A percentile compares a stretch with the other conserved stretches of the same genome.
Conservation (phyloP, 2,113 vertebrate genomes). For the Notarius quadriscutis region DNA sequence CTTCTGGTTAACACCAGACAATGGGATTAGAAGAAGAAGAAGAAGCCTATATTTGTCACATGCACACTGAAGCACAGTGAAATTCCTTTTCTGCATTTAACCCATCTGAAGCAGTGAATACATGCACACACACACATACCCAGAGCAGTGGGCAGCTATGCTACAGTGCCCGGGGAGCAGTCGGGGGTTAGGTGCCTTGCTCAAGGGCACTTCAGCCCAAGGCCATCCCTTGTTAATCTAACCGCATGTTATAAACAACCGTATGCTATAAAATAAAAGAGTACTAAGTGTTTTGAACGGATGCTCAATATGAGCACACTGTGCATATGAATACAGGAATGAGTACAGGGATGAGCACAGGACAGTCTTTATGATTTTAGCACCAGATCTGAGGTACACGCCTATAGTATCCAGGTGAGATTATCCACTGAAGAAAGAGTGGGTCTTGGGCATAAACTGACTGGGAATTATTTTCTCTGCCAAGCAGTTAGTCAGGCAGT, state of each 20-base stretch:
- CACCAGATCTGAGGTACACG: background rate
- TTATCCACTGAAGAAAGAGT: background rate
- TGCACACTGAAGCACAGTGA: no score
- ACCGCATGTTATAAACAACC: background rate
- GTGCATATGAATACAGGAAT: background rate
- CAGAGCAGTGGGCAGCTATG: no score
- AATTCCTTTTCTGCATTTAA: no score
- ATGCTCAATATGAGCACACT: background rate
- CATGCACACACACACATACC: no score
- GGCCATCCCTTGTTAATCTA: no score
- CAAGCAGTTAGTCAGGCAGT: background rate
- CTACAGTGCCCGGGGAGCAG: no score
- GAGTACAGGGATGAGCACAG: background rate
- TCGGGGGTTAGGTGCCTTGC: no score
- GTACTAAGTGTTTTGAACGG: background rate
- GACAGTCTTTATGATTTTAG: background rate
- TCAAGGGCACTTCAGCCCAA: no score
- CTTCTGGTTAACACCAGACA: background rate
- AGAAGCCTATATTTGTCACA: no score
- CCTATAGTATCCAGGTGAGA: background rate
- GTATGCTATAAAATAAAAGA: background rate
- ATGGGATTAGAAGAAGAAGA: no score
- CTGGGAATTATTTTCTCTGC: background rate
- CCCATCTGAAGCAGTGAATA: no score
- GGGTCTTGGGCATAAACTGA: background rate